A percentile compares a stretch with the other conserved stretches of the same genome.
phyloP scores from a whole-genome alignment of 2,888 invertebrate genomes.

The Hybos culiciformis region DNA sequence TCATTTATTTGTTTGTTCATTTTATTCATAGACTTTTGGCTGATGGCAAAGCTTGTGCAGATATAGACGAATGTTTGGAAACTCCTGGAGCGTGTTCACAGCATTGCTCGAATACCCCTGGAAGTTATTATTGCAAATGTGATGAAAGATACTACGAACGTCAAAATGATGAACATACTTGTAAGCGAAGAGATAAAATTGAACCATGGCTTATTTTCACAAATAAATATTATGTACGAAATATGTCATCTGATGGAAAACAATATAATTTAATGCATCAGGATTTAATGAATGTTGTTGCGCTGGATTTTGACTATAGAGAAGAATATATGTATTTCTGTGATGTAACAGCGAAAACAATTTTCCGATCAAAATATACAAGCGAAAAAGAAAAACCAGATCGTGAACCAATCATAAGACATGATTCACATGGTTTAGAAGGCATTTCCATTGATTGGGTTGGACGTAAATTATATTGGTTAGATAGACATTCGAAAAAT shows the following conservation, averaged over 20 bases:
- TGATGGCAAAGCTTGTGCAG: conserved; percentile 84
- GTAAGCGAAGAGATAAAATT: conserved; percentile 71
- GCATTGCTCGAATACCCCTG: conserved; percentile 88
- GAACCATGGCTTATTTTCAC: conserved; percentile 86
- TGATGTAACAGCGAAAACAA: conserved; percentile 91
- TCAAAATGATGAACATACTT: conserved; percentile 72
- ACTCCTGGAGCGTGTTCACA: conserved; percentile 87
- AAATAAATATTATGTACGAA: conserved; percentile 94
- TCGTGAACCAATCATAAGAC: conserved; percentile 73
- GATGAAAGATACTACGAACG: conserved; percentile 81
- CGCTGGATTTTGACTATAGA: conserved; percentile 80
- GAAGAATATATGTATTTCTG: conserved; percentile 86
- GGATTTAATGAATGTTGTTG: conserved; percentile 92
- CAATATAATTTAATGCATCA: conserved; percentile 80
- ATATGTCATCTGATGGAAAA: conserved; percentile 81
- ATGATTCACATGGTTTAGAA: conserved; percentile 93
- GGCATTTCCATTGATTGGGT: conserved; percentile 97
- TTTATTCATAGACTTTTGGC: conserved; percentile 43
- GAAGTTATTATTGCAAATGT: conserved; percentile 92
- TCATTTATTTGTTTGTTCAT: background rate
- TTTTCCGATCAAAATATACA: conserved; percentile 58
- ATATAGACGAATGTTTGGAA: conserved; percentile 81
- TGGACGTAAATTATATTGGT: conserved; percentile 90
- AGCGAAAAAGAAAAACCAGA: conserved; percentile 44
- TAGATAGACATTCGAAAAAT: conserved; percentile 89